A percentile compares a stretch with the other conserved stretches of the same genome.
These are phyloP conservation scores for Melanophora roralis DNA, from an alignment of 2,888 invertebrate genomes.

Conservation along the genomic window DNA sequence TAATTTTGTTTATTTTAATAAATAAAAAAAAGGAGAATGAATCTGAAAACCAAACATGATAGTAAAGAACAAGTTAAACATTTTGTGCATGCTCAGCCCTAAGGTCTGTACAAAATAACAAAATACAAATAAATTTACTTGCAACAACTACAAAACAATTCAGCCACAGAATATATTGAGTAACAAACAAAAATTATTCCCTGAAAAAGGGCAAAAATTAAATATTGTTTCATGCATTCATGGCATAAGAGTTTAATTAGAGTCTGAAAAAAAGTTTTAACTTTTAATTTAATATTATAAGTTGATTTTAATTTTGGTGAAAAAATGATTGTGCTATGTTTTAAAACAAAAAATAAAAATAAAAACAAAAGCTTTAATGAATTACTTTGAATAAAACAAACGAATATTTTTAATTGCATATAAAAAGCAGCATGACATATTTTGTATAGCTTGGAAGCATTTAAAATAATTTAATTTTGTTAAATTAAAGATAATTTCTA, in stretches of 20 bases:
- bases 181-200: not conserved
- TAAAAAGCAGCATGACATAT: no score
- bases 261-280: slow-evolving; percentile 22
- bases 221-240: slow-evolving; percentile 34
- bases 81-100: slow-evolving; percentile 18
- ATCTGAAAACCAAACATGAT: slow-evolving; percentile 18
- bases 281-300: slow-evolving; percentile 5
- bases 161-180: slow-evolving; percentile 24
- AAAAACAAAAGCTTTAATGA: no score
- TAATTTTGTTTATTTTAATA: slow-evolving; percentile 47
- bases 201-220: slow-evolving; percentile 15
- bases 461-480: no score
- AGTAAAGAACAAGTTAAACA: not conserved
- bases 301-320: slow-evolving; percentile 16
- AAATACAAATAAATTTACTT: not conserved
- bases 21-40: not conserved
- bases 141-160: slow-evolving; percentile 28
- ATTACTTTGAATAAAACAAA: no score
- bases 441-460: no score
- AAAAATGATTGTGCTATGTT: slow-evolving; percentile 3
- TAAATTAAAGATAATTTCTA: no score
- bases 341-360: not conserved
- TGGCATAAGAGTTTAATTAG: slow-evolving; percentile 25
- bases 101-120: not conserved
- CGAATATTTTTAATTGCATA: no score